Evolutionary conservation across 2,797 vertebrate genomes (phyloP), one percentile per base, ranked within the genome.

Genomic region (Eulemur albifrons): DNA sequence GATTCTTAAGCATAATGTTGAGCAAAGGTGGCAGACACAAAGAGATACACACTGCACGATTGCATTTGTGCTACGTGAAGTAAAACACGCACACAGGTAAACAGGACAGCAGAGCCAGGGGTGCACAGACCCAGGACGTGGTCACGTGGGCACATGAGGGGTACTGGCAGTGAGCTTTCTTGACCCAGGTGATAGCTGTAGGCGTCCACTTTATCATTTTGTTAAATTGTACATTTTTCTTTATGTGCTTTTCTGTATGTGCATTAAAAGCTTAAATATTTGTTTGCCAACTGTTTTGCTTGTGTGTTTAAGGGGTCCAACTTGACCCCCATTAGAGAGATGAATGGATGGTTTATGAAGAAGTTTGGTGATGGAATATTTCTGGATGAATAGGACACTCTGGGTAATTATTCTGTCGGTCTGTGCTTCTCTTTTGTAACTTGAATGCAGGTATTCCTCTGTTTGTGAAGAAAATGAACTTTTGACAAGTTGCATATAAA

Each of bases 41-140:
- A 7, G 1, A 30, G 25, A 3, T 8, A 7, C 25, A 14, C 0
- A 2, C 70, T 12, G 0, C 7, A 4, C 1, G 45, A 1, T 6
- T 48, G 54, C n/a, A 1, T 32, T 10, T 23, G 2, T 14, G 6
- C 40, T 15, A 0, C 0, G 6, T 1, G 0, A 9, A 7, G 13
- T 1, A 7, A 50, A 17, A 6, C 52, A 9, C 4, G 70, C 57
- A 4, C 4, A 5, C 11, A 0, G 32, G 65, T 10, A 2, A 9
- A 14, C 6, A 3, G 2, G 65, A 27, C 84, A 11, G 67, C 52
- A 35, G 54, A 27, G 27, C 82, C 2, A 0, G 30, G 61, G 13
- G 7, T 7, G 5, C 8, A 14, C 45, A 4, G 32, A 35, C 18
- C n/a, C 0, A 1, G 14, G 38, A 1, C 48, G 17, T 0, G 15